These are phyloP conservation scores for Apostichopus leukothele DNA, from an alignment of 53 echinoderm and acorn worm species.

Conservation along the genomic window DNA sequence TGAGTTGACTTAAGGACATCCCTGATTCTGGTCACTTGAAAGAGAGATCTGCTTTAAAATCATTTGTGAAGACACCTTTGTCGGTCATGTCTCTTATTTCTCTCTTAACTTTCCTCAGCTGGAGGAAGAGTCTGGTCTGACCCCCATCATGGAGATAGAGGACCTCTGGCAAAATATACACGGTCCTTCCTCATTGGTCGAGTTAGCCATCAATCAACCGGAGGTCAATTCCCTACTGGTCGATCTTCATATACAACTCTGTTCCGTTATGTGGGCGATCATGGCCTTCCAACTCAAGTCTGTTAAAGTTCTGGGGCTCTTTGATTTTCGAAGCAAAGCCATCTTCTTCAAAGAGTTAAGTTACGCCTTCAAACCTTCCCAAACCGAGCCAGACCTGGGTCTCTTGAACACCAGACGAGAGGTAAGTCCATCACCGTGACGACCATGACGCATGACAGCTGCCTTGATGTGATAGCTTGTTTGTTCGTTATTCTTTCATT, in stretches of 20 bases:
- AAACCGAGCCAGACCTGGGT: conserved; percentile 63
- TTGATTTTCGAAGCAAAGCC: conserved; percentile 87
- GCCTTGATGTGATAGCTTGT: no score
- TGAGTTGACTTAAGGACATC: no score
- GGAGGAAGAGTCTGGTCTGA: conserved; percentile 77
- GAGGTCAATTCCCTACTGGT: conserved; percentile 85
- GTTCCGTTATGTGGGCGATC: conserved; percentile 87
- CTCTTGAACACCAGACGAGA: conserved; percentile 68
- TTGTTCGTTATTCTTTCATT: no score
- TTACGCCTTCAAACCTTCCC: conserved; percentile 57
- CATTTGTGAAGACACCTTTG: no score
- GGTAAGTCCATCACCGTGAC: conserved; percentile 49
- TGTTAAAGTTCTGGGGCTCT: conserved; percentile 82
- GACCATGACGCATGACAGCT: not conserved
- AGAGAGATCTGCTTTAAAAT: no score
- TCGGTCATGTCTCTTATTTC: not conserved
- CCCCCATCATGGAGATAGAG: conserved; percentile 80
- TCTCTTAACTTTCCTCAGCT: conserved; percentile 50
- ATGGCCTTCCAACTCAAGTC: conserved; percentile 83
- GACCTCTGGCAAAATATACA: conserved; percentile 90
- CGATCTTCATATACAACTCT: conserved; percentile 90
- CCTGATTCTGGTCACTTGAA: no score
- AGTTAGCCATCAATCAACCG: conserved; percentile 82
- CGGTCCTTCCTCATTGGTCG: conserved; percentile 88
- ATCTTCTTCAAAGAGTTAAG: conserved; percentile 89